Conservation (phyloP, 2,888 invertebrate genomes). For the Lepidocyrtoides sp. region DNA sequence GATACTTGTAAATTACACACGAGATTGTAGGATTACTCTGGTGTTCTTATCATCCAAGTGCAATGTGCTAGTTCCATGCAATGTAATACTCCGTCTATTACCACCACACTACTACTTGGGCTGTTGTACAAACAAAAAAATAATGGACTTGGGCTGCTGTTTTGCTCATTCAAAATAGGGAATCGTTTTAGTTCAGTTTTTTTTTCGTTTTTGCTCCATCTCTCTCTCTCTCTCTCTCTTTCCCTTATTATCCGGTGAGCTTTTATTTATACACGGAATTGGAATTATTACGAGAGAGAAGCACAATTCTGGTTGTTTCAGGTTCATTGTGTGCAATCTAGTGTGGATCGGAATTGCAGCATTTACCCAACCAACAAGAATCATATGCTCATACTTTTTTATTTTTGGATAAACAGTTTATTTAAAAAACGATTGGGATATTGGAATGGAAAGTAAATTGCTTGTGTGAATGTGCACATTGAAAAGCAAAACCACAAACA, state of each 20-base stretch:
- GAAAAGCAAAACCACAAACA: not conserved
- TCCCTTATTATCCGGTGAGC: not conserved
- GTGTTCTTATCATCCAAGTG: slow-evolving; percentile 54
- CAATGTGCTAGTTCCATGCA: slow-evolving; percentile 55
- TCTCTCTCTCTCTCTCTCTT: not conserved
- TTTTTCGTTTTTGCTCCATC: not conserved
- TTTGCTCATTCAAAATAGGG: slow-evolving; percentile 1
- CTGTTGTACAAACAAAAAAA: slow-evolving; percentile 22
- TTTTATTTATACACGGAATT: not conserved
- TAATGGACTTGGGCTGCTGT: slow-evolving; percentile 11
- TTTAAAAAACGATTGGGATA: not conserved
- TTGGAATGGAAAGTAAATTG: slow-evolving; percentile 4
- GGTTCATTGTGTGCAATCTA: not conserved
- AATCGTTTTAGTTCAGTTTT: no score
- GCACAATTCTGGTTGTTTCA: not conserved
- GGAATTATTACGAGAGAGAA: not conserved
- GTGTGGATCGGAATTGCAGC: not conserved
- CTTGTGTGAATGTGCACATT: not conserved
- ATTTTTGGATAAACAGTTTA: not conserved
- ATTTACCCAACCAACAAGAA: not conserved
- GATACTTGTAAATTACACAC: slow-evolving; percentile 70
- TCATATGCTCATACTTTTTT: not conserved
- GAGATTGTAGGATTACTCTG: slow-evolving; percentile 65
- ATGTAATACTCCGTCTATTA: not conserved
- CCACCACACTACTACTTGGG: not conserved